Base-by-base conservation (phyloP, 1,140 invertebrate species). In the Bombus pascuorum region DNA sequence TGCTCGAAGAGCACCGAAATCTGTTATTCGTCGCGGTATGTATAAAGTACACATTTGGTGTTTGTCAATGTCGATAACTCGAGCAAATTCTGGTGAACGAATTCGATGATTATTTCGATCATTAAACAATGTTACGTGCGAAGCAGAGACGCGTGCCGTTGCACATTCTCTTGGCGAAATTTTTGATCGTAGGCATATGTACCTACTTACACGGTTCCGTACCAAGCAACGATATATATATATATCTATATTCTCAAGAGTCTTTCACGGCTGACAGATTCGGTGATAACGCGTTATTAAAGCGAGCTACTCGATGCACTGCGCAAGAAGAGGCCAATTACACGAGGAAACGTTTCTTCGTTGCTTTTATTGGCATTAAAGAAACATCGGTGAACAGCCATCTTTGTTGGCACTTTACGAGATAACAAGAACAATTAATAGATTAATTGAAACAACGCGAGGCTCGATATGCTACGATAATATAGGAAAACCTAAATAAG, bases 211-310 rank as follows among this genome's bases (percentile, higher is more conserved):
- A 53, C 5, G 59, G 1, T 83, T 66, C 65, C 57, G 70, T 82
- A n/a, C 25, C 13, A 34, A 1, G 18, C 39, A 13, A 6, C 34
- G 66, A 28, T 32, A 47, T 25, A n/a, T n/a, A n/a, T 59, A 10
- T 12, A 13, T 28, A 13, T 28, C 12, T 25, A 12, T 28, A 62
- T 42, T 76, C 42, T 74, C 32, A 28, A 78, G 76, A 22, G 39
- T 79, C 53, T 84, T 79, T 84, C 76, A 62, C 53, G 66, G 37
- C 39, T 79, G 75, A 84, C 68, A 79, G 65, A 57, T 57, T 53
- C 68, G 18, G 34, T 5, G 82, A 83, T 83, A 79, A 62, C n/a
- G 76, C 18, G 68, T 62, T 59, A 72, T 79, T 62, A 84, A 84
- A 72, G 22, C 32, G 15, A 71, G 25, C 47, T 34, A 32, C 37